phyloP scores from a whole-genome alignment of 2,888 invertebrate genomes.

The Lapara coniferarum region DNA sequence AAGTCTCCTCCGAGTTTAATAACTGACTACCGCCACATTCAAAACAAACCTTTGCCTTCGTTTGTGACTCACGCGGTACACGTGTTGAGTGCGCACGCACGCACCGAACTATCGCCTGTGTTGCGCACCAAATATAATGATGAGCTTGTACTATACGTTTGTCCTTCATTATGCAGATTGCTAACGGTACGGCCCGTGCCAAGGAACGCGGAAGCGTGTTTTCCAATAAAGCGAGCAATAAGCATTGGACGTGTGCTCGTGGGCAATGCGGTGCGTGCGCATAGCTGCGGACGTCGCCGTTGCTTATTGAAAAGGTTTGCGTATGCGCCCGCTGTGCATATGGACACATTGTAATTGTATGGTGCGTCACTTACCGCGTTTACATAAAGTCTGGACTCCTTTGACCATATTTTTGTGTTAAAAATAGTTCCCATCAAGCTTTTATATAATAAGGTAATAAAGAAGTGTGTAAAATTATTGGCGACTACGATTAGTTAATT shows the following conservation, averaged over 20 bases:
- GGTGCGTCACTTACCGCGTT: too few species aligned
- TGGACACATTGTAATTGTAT: neutral
- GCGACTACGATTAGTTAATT: too few species aligned
- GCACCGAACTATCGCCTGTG: constrained; percentile 7
- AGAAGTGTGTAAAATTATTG: too few species aligned
- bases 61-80: constrained; percentile 4
- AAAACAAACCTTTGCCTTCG: constrained; percentile 17
- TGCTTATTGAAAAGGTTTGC: constrained; percentile 44
- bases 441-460: too few species aligned
- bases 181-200: constrained; percentile 59
- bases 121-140: constrained; percentile 39
- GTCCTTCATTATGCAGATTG: constrained; percentile 56
- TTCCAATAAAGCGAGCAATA: constrained; percentile 74
- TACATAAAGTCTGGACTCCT: too few species aligned
- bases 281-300: constrained; percentile 55
- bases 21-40: neutral
- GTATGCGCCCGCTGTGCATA: neutral
- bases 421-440: too few species aligned
- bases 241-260: constrained; percentile 65
- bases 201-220: constrained; percentile 74
- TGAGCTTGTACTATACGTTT: constrained; percentile 43
- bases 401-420: too few species aligned
- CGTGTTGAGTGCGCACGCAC: constrained; percentile 11
- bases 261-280: constrained; percentile 46
- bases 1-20: neutral